phyloP scores from a whole-genome alignment of 2,888 invertebrate genomes.

The Lithosia quadra region DNA sequence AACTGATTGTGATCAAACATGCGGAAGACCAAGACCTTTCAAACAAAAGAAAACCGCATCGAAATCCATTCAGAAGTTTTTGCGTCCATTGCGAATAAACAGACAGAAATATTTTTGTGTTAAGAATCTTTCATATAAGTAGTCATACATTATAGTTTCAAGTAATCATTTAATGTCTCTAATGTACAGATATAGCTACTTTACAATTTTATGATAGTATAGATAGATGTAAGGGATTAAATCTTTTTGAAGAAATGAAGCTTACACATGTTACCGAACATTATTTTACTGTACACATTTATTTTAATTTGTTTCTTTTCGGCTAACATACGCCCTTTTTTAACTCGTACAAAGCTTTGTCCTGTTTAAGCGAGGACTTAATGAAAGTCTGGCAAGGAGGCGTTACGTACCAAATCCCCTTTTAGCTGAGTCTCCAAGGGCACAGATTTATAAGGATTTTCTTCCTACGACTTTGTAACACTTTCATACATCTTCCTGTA shows the following conservation, averaged over 20 bases:
- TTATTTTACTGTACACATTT: constrained; percentile 19
- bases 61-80: no score
- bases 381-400: constrained; percentile 72
- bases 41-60: no score
- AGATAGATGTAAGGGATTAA: neutral
- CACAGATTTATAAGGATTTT: constrained; percentile 70
- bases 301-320: constrained; percentile 41
- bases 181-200: no score
- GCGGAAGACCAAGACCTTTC: no score
- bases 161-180: no score
- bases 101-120: no score
- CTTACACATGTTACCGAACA: constrained; percentile 21
- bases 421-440: constrained; percentile 58
- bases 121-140: no score
- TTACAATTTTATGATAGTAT: no score
- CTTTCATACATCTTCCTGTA: constrained; percentile 57
- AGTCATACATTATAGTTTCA: no score
- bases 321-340: constrained; percentile 47
- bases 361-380: constrained; percentile 71
- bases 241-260: neutral
- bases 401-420: constrained; percentile 63
- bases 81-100: no score
- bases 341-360: constrained; percentile 63
- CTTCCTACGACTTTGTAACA: constrained; percentile 63
- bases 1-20: no score